Evolutionary conservation across 2,888 invertebrate species (phyloP).

Genomic region (Oxytorus armatus): DNA sequence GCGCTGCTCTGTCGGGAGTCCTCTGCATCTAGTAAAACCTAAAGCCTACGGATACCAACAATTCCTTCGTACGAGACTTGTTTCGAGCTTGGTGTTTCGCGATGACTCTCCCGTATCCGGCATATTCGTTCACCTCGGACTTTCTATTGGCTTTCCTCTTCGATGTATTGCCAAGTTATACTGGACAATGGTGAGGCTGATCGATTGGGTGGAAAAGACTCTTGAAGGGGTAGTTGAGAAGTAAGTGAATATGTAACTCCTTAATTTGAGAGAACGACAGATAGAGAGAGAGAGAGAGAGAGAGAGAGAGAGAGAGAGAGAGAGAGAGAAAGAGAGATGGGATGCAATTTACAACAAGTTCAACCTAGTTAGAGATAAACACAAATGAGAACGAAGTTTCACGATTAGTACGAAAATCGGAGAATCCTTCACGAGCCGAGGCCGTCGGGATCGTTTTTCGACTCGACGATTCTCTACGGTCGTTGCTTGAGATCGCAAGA

Average conservation of each 20-base stretch:
- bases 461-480: conserved; percentile 69
- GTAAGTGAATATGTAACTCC: conserved; percentile 1
- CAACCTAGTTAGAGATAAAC: neutral
- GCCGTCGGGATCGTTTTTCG: conserved; percentile 65
- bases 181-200: neutral
- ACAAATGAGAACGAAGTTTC: neutral
- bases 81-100: conserved; percentile 31
- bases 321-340: neutral
- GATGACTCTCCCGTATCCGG: conserved; percentile 63
- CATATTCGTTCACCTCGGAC: conserved; percentile 1
- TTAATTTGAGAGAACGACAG: neutral
- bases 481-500: conserved; percentile 26
- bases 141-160: conserved; percentile 14
- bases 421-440: conserved; percentile 34
- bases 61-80: neutral
- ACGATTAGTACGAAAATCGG: neutral
- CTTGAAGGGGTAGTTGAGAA: neutral
- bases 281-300: too few species aligned
- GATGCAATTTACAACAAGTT: neutral
- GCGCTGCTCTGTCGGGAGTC: conserved; percentile 53
- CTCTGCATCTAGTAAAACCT: neutral
- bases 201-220: neutral
- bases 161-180: neutral
- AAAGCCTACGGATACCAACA: neutral
- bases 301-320: too few species aligned